phyloP scores from a whole-genome alignment of 1,140 invertebrate species.

The Tribolium madens region DNA sequence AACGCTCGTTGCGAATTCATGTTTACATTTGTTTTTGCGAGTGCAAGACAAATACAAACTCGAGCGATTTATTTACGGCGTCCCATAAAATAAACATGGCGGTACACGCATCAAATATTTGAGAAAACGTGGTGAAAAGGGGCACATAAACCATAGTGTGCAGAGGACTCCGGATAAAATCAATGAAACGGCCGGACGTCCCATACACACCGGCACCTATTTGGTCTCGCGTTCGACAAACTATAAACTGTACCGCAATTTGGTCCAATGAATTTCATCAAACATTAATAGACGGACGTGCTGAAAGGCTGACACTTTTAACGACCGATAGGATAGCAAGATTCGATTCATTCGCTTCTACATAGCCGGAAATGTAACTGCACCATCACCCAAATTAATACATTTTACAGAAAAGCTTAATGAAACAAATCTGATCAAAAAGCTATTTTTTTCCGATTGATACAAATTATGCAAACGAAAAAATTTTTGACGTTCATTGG shows the following conservation, averaged over 20 bases:
- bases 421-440: neutral
- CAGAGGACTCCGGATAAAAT: conserved; percentile 31
- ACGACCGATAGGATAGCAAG: neutral
- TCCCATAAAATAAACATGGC: conserved; percentile 31
- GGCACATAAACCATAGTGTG: conserved; percentile 25
- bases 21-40: conserved; percentile 32
- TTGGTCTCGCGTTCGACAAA: conserved; percentile 4
- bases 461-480: neutral
- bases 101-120: conserved; percentile 34
- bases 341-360: neutral
- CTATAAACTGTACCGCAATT: conserved; percentile 35
- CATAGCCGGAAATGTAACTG: neutral
- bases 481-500: no score
- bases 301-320: conserved; percentile 15
- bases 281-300: conserved; percentile 4
- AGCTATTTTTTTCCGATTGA: neutral
- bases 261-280: conserved; percentile 37
- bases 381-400: neutral
- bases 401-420: neutral
- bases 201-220: neutral
- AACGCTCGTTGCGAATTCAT: conserved; percentile 23
- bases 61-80: conserved; percentile 29
- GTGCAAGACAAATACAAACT: conserved; percentile 28
- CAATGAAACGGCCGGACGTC: conserved; percentile 13
- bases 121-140: conserved; percentile 34